Conservation (phyloP, 2,113 vertebrate species). For the Ceratotherium simum region DNA sequence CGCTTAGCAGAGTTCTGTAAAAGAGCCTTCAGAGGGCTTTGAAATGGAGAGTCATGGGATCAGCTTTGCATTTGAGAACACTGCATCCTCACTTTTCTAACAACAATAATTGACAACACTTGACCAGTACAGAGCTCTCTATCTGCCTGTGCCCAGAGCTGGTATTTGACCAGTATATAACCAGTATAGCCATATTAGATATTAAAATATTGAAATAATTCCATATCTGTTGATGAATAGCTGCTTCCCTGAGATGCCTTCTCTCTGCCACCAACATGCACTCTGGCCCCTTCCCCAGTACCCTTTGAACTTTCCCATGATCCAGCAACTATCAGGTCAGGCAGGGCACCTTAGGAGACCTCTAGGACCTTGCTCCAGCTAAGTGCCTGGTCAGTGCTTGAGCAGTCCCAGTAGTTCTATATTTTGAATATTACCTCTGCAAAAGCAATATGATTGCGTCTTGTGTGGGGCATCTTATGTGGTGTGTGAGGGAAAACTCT, state of each 20-base stretch:
- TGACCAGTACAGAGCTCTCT: background rate
- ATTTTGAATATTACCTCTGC: background rate
- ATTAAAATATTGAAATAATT: conserved; percentile 11
- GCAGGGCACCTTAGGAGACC: background rate
- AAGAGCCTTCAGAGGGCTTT: background rate
- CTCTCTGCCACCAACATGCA: background rate
- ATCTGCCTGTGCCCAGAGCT: background rate
- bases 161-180: background rate
- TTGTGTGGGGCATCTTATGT: background rate
- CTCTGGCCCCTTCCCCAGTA: background rate
- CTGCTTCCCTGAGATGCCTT: background rate
- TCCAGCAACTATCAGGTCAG: background rate
- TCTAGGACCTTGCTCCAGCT: background rate
- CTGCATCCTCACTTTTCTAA: background rate
- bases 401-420: background rate
- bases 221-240: background rate
- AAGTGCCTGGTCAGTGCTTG: background rate
- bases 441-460: background rate
- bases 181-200: background rate
- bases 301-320: background rate
- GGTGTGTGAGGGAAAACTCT: background rate
- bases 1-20: background rate
- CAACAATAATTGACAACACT: background rate
- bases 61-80: background rate
- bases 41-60: background rate